Evolutionary conservation across 2,888 invertebrate genomes (phyloP).

Genomic region (Philhelius pedissequus): DNA sequence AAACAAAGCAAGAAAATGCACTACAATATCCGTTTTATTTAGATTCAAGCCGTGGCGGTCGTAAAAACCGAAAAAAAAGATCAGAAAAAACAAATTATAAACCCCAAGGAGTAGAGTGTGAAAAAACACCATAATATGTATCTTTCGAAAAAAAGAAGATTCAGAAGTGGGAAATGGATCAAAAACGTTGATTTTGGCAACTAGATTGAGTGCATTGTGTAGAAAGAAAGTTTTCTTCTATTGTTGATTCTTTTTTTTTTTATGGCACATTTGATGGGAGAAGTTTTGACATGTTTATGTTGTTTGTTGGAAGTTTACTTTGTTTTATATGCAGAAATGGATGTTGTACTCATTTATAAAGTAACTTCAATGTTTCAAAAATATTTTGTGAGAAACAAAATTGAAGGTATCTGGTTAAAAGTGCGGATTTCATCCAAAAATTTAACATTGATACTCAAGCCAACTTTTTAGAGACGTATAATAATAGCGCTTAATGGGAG

Average conservation of each 20-base stretch:
- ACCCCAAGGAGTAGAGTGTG: not conserved
- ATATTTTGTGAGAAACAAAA: not conserved
- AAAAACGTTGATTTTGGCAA: conserved; percentile 21
- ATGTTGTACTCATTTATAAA: not conserved
- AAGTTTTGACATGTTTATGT: not conserved
- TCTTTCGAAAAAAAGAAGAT: not conserved
- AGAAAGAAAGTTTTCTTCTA: not conserved
- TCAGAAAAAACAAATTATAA: not conserved
- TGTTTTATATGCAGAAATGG: not conserved
- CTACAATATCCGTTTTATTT: not conserved
- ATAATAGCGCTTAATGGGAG: too few species aligned
- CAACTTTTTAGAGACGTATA: not conserved
- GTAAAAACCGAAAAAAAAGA: not conserved
- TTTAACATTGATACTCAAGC: not conserved
- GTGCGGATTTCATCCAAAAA: not conserved
- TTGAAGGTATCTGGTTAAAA: not conserved
- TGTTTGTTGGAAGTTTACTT: not conserved
- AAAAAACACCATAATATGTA: not conserved
- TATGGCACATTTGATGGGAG: not conserved
- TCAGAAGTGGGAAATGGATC: conserved; percentile 13
- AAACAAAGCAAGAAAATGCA: conserved; percentile 1
- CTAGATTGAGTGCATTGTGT: conserved; percentile 22
- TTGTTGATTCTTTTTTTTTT: not conserved
- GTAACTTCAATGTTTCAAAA: not conserved
- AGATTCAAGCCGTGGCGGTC: not conserved